Base-by-base conservation (phyloP, 2,888 invertebrate genomes). In the Caenorhabditis macrosperma region DNA sequence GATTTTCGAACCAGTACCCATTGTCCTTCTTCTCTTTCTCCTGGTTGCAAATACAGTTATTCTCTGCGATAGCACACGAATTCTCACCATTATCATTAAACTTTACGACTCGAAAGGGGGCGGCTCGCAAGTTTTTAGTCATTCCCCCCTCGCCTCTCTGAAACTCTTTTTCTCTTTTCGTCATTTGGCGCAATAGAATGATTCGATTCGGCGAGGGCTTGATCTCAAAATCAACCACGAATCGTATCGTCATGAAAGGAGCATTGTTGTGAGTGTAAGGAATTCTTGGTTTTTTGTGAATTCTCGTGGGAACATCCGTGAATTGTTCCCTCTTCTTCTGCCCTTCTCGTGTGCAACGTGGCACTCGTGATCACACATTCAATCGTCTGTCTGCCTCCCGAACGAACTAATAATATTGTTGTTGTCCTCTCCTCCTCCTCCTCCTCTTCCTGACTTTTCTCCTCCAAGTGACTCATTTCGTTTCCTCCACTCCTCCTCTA, bases 51-150 rank as follows among this genome's bases (percentile, higher is more conserved):
- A 20, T 22, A 2, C 24, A 28, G 57, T 55, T 17, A 46, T 33
- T 52, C 26, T 12, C 5, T 24, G 7, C 24, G 52, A 64, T 59
- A 59, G 22, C 67, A 68, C 48, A 68, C 68, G 68, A 69, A 69
- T 69, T 69, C 69, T 71, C 71, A 71, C 54, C 71, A 63, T 71
- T 71, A 71, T 71, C 71, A 71, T 71, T 71, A 71, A 71, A 71
- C 55, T 71, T 71, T 71, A 71, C 71, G 71, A 71, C 52, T 54
- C 44, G 50, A 48, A 48, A 60, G 69, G 52, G 33, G 33, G 33
- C 33, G 33, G 69, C 52, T 61, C 54, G 52, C 12, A 26, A 6
- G 35, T 35, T 66, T 57, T 33, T 44, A 33, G 57, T 66, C 66
- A 44, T 54, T 44, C 30, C 20, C 46, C n/a, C n/a, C n/a, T n/a